These are phyloP conservation scores for Ambastaia sidthimunki DNA, from an alignment of 2,797 vertebrate species.

Conservation along the genomic window DNA sequence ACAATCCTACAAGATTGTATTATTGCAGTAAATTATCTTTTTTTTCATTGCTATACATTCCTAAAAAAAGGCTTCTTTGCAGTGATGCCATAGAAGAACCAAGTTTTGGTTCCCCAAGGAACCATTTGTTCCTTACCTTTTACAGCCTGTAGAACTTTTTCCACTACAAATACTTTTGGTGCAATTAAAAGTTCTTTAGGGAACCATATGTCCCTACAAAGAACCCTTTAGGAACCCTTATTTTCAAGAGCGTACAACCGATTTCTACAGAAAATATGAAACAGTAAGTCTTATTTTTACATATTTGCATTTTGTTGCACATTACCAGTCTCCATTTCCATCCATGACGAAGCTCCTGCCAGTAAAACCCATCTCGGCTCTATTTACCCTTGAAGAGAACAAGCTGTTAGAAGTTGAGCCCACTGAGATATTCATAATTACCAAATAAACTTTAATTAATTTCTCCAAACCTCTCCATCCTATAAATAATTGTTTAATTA, in stretches of 20 bases:
- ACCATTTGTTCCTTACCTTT: too few relatives aligned
- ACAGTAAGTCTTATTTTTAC: not conserved
- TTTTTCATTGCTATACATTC: too few relatives aligned
- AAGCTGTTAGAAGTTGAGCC: conserved; percentile 29
- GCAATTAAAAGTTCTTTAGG: too few relatives aligned
- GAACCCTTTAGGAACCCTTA: too few relatives aligned
- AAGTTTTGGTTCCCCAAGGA: too few relatives aligned
- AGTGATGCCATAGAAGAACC: too few relatives aligned
- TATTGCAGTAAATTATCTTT: too few relatives aligned
- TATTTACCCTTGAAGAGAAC: conserved; percentile 34
- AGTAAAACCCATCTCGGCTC: conserved; percentile 35
- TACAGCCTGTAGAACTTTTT: too few relatives aligned
- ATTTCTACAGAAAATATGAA: not conserved
- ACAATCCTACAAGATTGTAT: too few relatives aligned
- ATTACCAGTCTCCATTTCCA: conserved; percentile 50
- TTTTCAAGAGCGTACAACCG: not conserved
- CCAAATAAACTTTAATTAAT: conserved; percentile 39
- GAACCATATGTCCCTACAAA: too few relatives aligned
- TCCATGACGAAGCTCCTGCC: conserved; percentile 32
- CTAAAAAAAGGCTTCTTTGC: too few relatives aligned
- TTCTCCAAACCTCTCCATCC: conserved; percentile 22
- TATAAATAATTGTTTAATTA: conserved; percentile 42
- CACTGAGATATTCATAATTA: conserved; percentile 1
- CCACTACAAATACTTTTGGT: too few relatives aligned
- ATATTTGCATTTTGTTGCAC: not conserved